A percentile compares a stretch with the other conserved stretches of the same genome.
Conservation (phyloP, 2,888 invertebrate species). For the Agriopis aurantiaria region DNA sequence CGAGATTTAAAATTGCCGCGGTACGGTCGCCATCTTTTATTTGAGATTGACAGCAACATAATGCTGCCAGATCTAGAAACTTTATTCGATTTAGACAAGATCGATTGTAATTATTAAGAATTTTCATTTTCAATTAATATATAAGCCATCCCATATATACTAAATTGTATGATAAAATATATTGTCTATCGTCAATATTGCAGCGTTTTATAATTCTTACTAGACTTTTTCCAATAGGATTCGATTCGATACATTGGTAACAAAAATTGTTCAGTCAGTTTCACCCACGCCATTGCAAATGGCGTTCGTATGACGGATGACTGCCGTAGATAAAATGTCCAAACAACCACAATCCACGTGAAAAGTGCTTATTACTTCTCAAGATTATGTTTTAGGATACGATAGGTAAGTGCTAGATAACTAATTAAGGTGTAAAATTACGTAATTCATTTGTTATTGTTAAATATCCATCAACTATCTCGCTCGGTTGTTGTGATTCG, state of each 20-base stretch:
- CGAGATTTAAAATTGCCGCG: conserved; percentile 5
- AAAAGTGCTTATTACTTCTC: conserved; percentile 41
- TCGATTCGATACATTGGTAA: conserved; percentile 9
- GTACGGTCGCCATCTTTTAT: not conserved
- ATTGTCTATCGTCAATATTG: not conserved
- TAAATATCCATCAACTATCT: conserved; percentile 65
- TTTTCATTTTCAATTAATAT: not conserved
- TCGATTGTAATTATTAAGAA: not conserved
- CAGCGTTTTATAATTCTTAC: not conserved
- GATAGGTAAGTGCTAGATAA: conserved; percentile 55
- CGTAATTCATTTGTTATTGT: conserved; percentile 66
- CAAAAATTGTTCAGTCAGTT: conserved; percentile 29
- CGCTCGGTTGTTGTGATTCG: conserved; percentile 82
- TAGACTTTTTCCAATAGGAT: not conserved
- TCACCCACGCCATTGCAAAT: conserved; percentile 66
- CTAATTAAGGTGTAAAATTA: conserved; percentile 52
- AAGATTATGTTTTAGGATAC: conserved; percentile 36
- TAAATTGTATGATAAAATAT: not conserved
- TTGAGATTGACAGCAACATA: not conserved
- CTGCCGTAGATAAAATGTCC: conserved; percentile 65
- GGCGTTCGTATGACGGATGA: conserved; percentile 77
- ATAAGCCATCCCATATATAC: not conserved
- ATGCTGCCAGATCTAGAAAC: conserved; percentile 1
- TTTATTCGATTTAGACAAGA: not conserved
- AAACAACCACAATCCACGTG: conserved; percentile 48